phyloP scores from a whole-genome alignment of 2,888 invertebrate genomes.

The Amiota communis region DNA sequence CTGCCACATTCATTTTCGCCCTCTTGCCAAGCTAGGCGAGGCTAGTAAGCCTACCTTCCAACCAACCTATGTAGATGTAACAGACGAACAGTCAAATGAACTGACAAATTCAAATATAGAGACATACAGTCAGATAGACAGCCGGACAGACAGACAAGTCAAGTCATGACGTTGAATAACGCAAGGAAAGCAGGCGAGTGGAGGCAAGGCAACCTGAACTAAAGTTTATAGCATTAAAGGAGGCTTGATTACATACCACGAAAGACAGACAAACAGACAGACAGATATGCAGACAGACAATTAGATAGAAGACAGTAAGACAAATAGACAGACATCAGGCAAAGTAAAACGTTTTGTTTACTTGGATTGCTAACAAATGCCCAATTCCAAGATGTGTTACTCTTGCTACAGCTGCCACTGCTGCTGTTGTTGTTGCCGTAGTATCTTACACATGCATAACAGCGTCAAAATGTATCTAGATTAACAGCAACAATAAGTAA shows the following conservation, averaged over 20 bases:
- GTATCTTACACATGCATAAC: constrained; percentile 37
- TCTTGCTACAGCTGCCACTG: constrained; percentile 12
- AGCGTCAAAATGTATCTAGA: constrained; percentile 63
- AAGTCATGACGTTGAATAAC: neutral
- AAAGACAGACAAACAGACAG: neutral
- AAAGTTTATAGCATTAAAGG: constrained; percentile 9
- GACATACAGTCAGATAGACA: neutral
- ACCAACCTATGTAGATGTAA: constrained; percentile 11
- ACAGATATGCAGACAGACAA: constrained; percentile 16
- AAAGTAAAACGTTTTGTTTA: constrained; percentile 28
- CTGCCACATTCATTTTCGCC: constrained; percentile 4
- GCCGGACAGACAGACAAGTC: neutral
- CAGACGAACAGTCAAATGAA: constrained; percentile 13
- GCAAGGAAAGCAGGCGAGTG: neutral
- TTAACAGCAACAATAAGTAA: constrained; percentile 67
- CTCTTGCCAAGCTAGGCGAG: too few species aligned
- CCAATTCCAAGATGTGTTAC: constrained; percentile 24
- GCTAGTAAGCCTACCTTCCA: constrained; percentile 44
- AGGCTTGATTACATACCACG: constrained; percentile 25
- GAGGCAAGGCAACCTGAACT: neutral
- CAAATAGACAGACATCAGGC: constrained; percentile 8
- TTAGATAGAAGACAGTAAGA: neutral
- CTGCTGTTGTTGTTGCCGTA: constrained; percentile 22
- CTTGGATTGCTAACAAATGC: constrained; percentile 23
- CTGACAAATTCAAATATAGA: neutral